Evolutionary conservation across 2,113 vertebrate species (phyloP).

Genomic region (Gila orcuttii): DNA sequence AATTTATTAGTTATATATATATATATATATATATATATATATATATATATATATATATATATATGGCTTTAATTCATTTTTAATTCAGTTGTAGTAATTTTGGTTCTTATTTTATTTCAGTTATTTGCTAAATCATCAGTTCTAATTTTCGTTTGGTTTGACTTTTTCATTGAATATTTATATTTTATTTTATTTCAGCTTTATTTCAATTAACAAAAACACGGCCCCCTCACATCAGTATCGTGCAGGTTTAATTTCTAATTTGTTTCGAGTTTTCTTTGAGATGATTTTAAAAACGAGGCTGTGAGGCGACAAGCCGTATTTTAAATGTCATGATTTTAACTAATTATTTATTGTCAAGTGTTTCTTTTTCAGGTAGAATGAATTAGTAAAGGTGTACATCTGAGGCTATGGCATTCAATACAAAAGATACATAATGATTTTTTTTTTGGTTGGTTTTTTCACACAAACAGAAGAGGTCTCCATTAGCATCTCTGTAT

Average conservation of each 20-base stretch:
- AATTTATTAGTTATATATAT: too few relatives aligned
- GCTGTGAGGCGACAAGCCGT: too few relatives aligned
- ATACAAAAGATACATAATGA: background rate
- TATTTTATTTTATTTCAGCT: background rate
- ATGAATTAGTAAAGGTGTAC: constrained; percentile 25
- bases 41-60: too few relatives aligned
- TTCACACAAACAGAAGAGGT: constrained; percentile 82
- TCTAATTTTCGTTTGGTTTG: background rate
- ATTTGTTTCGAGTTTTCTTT: background rate
- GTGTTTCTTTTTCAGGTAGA: background rate
- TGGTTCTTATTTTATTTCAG: background rate
- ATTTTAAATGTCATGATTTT: too few relatives aligned
- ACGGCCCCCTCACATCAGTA: too few relatives aligned
- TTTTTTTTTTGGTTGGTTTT: constrained; percentile 46
- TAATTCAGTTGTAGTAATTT: background rate
- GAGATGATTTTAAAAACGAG: background rate
- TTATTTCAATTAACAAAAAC: background rate
- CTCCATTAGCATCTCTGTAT: constrained; percentile 96
- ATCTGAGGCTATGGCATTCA: background rate
- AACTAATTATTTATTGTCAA: background rate
- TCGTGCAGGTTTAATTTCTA: too few relatives aligned
- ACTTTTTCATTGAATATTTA: too few relatives aligned
- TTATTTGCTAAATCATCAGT: too few relatives aligned
- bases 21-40: too few relatives aligned
- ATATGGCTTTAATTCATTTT: too few relatives aligned